phyloP scores from a whole-genome alignment of 1,140 invertebrate species.

The Pectinophora gossypiella region DNA sequence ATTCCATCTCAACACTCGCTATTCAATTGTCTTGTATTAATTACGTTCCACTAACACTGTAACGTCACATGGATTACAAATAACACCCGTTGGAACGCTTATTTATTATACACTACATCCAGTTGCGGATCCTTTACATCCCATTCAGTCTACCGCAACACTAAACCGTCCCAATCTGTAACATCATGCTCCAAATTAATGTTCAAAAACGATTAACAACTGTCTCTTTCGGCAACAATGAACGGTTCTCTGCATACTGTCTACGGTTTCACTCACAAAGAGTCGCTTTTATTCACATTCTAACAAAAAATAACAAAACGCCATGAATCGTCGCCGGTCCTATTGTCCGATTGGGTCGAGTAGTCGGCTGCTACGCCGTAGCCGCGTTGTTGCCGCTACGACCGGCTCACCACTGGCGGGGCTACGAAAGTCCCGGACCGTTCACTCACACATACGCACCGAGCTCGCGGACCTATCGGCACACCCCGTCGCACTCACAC shows the following conservation, averaged over 20 bases:
- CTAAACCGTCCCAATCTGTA: conserved; percentile 33
- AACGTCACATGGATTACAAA: conserved; percentile 31
- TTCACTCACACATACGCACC: conserved; percentile 39
- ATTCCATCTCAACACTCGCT: conserved; percentile 33
- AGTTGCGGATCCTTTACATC: conserved; percentile 18
- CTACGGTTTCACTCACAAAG: conserved; percentile 40
- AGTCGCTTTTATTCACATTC: conserved; percentile 41
- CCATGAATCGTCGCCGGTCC: conserved; percentile 45
- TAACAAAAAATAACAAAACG: conserved; percentile 61
- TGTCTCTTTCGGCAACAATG: conserved; percentile 39
- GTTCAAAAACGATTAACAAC: conserved; percentile 43
- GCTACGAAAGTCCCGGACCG: conserved; percentile 55
- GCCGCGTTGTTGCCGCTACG: conserved; percentile 53
- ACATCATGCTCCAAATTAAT: conserved; percentile 33
- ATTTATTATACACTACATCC: conserved; percentile 25
- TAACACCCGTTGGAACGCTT: conserved; percentile 1
- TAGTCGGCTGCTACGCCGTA: conserved; percentile 47
- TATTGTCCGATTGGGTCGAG: conserved; percentile 62
- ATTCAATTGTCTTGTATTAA: conserved; percentile 32
- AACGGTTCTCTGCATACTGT: conserved; percentile 43
- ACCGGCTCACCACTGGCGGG: conserved; percentile 60
- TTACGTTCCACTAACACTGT: conserved; percentile 34
- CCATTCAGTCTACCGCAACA: conserved; percentile 28
- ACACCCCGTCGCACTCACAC: conserved; percentile 42
- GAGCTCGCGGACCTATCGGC: conserved; percentile 22